A percentile compares a stretch with the other conserved stretches of the same genome.
Conservation (phyloP, 2,888 invertebrate genomes). For the Neocrepidodera transversa region DNA sequence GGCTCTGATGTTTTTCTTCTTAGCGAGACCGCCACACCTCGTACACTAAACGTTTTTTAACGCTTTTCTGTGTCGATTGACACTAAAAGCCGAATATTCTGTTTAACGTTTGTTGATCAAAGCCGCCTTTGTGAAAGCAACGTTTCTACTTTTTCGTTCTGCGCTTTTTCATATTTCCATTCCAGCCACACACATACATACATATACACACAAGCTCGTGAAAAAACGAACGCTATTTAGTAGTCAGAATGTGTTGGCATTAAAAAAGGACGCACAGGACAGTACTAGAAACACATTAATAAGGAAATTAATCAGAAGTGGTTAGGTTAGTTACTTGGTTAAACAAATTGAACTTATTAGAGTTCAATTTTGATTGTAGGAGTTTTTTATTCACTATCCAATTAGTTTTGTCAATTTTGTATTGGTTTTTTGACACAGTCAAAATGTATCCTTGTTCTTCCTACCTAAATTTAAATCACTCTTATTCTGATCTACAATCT, state of each 20-base stretch:
- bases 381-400: too few species aligned
- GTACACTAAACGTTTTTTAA: slow-evolving; percentile 31
- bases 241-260: neutral
- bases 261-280: neutral
- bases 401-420: too few species aligned
- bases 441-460: too few species aligned
- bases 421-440: too few species aligned
- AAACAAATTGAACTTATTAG: too few species aligned
- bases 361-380: too few species aligned
- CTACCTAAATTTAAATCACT: too few species aligned
- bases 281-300: too few species aligned
- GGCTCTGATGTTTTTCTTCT: neutral
- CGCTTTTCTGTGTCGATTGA: slow-evolving; percentile 38
- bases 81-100: slow-evolving; percentile 37
- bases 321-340: too few species aligned
- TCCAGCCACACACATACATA: neutral
- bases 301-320: too few species aligned
- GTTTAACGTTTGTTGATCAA: slow-evolving; percentile 41
- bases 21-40: slow-evolving; percentile 11
- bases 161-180: neutral
- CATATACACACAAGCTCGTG: too few species aligned
- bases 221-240: neutral
- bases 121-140: slow-evolving; percentile 29
- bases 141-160: neutral
- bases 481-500: too few species aligned